Evolutionary conservation across 2,888 invertebrate species (phyloP).

Genomic region (Apoda limacodes): DNA sequence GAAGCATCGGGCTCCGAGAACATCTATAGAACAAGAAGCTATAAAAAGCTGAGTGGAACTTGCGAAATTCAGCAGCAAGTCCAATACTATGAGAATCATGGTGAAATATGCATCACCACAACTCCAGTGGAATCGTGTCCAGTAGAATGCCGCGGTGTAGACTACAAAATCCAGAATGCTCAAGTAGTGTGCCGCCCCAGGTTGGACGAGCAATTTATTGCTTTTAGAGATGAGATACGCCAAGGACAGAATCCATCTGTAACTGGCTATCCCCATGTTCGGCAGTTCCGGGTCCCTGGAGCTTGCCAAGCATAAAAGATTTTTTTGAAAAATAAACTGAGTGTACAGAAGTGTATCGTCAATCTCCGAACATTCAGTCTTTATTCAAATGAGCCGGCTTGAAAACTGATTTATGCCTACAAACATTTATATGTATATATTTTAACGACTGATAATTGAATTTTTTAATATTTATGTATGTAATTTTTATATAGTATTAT

Average conservation of each 20-base stretch:
- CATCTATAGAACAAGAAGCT: constrained; percentile 43
- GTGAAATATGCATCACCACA: constrained; percentile 73
- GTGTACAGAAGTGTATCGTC: too few species aligned
- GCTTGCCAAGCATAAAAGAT: too few species aligned
- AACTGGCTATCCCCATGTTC: constrained; percentile 34
- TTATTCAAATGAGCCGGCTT: too few species aligned
- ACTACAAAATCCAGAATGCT: constrained; percentile 48
- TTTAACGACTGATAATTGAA: too few species aligned
- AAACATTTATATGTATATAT: too few species aligned
- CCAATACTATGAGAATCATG: constrained; percentile 60
- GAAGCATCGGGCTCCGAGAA: too few species aligned
- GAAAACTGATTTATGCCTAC: too few species aligned
- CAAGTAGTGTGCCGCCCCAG: constrained; percentile 48
- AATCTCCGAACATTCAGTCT: too few species aligned
- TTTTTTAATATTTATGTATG: too few species aligned
- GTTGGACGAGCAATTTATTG: constrained; percentile 37
- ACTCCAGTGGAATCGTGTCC: constrained; percentile 68
- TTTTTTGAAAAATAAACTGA: too few species aligned
- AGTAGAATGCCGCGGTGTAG: constrained; percentile 47
- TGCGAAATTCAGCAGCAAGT: constrained; percentile 54
- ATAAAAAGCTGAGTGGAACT: constrained; percentile 26
- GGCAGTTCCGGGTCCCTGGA: constrained; percentile 45
- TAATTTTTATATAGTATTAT: too few species aligned
- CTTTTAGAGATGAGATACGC: constrained; percentile 41
- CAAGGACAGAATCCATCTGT: constrained; percentile 49